Evolutionary conservation across 2,888 invertebrate species (phyloP), one percentile per base, ranked within the genome.

Genomic region (Rhamnusium bicolor): DNA sequence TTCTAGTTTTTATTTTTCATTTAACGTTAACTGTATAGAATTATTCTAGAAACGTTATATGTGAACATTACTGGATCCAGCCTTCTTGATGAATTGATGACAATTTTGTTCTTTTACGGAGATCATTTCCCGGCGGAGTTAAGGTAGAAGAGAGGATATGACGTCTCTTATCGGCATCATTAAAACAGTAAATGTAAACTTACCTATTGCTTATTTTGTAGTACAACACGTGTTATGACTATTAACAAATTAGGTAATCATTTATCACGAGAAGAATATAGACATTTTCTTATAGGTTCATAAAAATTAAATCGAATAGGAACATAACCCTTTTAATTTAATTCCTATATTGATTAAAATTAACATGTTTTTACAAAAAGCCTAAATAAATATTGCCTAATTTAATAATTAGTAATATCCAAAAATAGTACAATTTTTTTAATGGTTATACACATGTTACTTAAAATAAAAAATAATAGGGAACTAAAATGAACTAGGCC

Each of bases 91-190:
- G 79, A 79, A 82, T 81, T 76, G 76, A 71, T 72, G 75, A 80
- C 81, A 77, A 82, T 81, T 82, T 81, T 83, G 82, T 69, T 79
- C 83, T 83, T 84, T 82, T 82, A 84, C 79, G 83, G 83, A 78
- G 79, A 78, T 72, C 77, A 79, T 79, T 81, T 79, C 79, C 79
- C 77, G 76, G 73, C 69, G 69, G 78, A 75, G 53, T 47, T 69
- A 66, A 67, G 69, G 58, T 40, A 68, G 68, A 66, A 65, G 62
- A 73, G 77, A 80, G 79, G 78, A 78, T 76, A 75, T 79, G 78
- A 77, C 73, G 76, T 75, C 72, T 60, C 53, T 77, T 76, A 75
- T 77, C 73, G 78, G 68, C 75, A 79, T 77, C 79, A 74, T 81
- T 81, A 79, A 74, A 80, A 80, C 79, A 78, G 81, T 81, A 78